Conservation (phyloP, 2,888 invertebrate species). For the Cephus pulcher region DNA sequence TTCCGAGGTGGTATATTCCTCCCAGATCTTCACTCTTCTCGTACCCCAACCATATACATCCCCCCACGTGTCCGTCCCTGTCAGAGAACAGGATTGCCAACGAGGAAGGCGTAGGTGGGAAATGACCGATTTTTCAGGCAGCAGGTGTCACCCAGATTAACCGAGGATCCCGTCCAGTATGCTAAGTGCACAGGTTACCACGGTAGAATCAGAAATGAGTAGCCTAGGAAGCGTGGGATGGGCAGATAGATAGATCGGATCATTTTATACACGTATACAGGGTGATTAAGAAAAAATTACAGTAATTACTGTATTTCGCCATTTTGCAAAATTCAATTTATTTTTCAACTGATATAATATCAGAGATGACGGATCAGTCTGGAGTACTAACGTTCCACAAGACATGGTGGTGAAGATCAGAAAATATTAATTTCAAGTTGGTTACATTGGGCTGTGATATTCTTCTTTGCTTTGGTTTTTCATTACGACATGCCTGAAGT, state of each 20-base stretch:
- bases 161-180: not conserved
- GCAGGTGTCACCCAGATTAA: not conserved
- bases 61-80: not conserved
- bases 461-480: no score
- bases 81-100: not conserved
- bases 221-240: not conserved
- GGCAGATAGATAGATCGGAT: not conserved
- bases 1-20: not conserved
- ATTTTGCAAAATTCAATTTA: no score
- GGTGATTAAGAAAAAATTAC: no score
- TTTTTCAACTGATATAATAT: no score
- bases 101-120: not conserved
- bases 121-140: not conserved
- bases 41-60: not conserved
- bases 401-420: no score
- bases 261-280: not conserved
- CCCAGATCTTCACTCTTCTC: not conserved
- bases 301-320: no score
- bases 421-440: no score
- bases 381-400: no score
- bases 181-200: not conserved
- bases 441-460: no score
- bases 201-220: not conserved
- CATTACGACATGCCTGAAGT: no score
- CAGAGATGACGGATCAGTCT: no score